phyloP scores from a whole-genome alignment of 2,888 invertebrate genomes.

The Aquatica leii region DNA sequence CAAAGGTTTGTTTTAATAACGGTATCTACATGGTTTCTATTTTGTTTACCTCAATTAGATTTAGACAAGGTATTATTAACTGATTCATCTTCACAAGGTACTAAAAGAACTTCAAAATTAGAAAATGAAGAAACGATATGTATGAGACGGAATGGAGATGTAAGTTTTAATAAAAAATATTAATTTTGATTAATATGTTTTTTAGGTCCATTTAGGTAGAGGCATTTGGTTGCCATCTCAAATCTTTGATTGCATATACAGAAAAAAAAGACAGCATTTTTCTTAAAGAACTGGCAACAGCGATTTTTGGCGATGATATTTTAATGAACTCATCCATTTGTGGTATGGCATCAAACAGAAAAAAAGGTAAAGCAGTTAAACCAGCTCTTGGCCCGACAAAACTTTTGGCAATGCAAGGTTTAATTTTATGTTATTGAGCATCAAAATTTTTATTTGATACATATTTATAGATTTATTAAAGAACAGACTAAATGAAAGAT shows the following conservation, averaged over 20 bases:
- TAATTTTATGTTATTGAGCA: not conserved
- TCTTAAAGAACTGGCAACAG: not conserved
- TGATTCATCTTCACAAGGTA: too few relatives aligned
- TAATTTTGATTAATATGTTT: not conserved
- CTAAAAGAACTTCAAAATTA: not conserved
- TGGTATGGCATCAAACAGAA: slow-evolving; percentile 5
- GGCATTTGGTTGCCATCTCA: slow-evolving; percentile 1
- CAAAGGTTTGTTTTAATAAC: slow-evolving; percentile 4
- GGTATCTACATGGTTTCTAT: slow-evolving; percentile 1
- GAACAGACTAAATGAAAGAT: not conserved
- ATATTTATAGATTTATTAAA: slow-evolving; percentile 1
- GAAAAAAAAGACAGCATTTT: slow-evolving; percentile 3
- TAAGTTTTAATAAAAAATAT: slow-evolving; percentile 3
- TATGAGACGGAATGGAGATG: slow-evolving; percentile 3
- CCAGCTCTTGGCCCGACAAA: slow-evolving; percentile 1
- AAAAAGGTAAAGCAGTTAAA: not conserved
- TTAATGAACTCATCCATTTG: slow-evolving; percentile 1
- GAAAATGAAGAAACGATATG: not conserved
- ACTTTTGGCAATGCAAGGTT: slow-evolving; percentile 5
- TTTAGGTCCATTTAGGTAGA: slow-evolving; percentile 5
- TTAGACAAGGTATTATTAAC: not conserved
- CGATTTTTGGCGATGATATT: not conserved
- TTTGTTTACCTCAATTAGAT: slow-evolving; percentile 1
- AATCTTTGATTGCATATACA: not conserved
- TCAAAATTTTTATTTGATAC: slow-evolving; percentile 3